Conservation (phyloP, 2,113 vertebrate genomes). For the Serilophus lunatus region DNA sequence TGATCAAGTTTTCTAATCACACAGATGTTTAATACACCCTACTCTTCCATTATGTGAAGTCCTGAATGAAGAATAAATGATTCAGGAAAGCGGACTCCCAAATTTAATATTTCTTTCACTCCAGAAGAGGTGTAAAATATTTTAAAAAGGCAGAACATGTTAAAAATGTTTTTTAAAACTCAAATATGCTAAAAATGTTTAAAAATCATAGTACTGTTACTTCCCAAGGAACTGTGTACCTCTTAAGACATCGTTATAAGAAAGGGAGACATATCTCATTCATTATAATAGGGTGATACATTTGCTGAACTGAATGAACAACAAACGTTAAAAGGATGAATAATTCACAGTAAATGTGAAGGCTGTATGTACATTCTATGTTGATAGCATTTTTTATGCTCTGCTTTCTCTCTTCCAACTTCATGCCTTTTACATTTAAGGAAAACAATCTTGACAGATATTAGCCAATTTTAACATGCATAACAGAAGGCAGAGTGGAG, state of each 20-base stretch:
- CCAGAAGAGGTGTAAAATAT: not conserved
- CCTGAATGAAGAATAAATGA: not conserved
- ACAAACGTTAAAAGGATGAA: not conserved
- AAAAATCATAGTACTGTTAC: not conserved
- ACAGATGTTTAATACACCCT: not conserved
- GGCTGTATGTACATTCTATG: not conserved
- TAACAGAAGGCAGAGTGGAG: not conserved
- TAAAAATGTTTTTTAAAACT: not conserved
- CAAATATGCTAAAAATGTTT: not conserved
- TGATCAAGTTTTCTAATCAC: not conserved
- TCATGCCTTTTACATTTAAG: not conserved
- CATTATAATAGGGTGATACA: not conserved
- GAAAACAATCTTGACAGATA: not conserved
- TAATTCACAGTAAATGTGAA: not conserved
- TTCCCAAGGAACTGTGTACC: not conserved
- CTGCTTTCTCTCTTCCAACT: not conserved
- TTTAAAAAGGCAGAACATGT: not conserved
- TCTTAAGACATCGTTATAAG: not conserved
- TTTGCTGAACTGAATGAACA: not conserved
- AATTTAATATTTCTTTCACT: not conserved
- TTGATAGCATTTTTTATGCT: not conserved
- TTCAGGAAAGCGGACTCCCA: not conserved
- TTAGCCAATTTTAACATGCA: not conserved
- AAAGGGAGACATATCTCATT: not conserved
- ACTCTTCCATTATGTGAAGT: not conserved